Conservation (phyloP, 2,888 invertebrate genomes). For the Pardosa pseudoannulata region DNA sequence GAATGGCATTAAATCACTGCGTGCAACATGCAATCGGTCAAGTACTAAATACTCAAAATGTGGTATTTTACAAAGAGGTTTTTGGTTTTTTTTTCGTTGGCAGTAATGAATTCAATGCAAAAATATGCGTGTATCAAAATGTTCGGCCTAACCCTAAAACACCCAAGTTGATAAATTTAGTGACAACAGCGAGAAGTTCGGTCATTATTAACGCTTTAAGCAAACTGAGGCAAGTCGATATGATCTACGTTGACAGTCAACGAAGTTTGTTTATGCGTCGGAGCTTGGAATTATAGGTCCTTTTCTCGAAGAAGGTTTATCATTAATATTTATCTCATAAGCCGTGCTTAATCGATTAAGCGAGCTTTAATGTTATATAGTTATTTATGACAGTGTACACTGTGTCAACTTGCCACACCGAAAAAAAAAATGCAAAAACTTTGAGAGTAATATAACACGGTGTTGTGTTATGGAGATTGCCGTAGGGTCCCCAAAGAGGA, state of each 20-base stretch:
- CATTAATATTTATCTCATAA: conserved; percentile 2
- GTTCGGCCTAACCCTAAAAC: too few species aligned
- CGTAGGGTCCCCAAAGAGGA: not conserved
- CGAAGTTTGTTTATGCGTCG: not conserved
- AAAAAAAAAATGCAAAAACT: too few species aligned
- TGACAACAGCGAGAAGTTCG: not conserved
- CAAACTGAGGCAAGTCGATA: not conserved
- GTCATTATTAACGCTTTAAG: not conserved
- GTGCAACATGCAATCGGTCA: too few species aligned
- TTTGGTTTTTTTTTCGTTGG: too few species aligned
- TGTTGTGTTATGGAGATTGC: not conserved
- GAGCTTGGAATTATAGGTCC: not conserved
- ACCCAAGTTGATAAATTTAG: not conserved
- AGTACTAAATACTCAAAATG: too few species aligned
- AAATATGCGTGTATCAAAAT: too few species aligned
- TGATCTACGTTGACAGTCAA: not conserved
- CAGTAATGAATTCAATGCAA: too few species aligned
- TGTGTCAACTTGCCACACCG: not conserved
- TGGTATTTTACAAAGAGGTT: too few species aligned
- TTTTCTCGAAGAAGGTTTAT: not conserved
- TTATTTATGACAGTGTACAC: not conserved
- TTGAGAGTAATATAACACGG: not conserved
- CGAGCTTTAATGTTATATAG: not conserved
- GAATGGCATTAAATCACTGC: too few species aligned
- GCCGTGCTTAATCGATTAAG: not conserved